Base-by-base conservation (phyloP, 2,888 invertebrate species). In the Tenthredo notha region DNA sequence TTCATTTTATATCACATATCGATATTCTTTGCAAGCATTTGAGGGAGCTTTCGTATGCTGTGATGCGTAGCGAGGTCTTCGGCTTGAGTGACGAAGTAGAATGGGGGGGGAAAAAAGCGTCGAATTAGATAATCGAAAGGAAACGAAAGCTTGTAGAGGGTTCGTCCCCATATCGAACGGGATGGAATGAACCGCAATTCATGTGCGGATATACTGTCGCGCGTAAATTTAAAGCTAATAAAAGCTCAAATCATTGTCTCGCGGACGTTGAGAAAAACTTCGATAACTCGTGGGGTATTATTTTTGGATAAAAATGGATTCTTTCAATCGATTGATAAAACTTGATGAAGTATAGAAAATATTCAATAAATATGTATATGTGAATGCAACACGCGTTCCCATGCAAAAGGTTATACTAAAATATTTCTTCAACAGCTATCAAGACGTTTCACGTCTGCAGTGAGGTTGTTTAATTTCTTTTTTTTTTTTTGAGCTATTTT, bases 61-160 rank as follows among this genome's bases (percentile, higher is more conserved):
- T 70, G 37, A 70, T n/a, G 70, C 70, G 70, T 70, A 37, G 37
- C n/a, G 37, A 70, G 37, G 6, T 70, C n/a, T 70, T 70, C 37
- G 70, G 70, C 70, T 70, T 70, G 70, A 70, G 18, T 70, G 70
- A 70, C 70, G 70, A 18, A 37, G 33, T 0, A 37, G 37, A 70
- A 70, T 70, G 37, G 70, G 70, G 70, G 37, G 33, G 70, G 37
- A 4, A 37, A 70, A 70, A 70, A 37, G 37, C 70, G 70, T 70
- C 70, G 70, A 70, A 70, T 70, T 70, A 70, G 70, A 70, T 70
- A 70, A 70, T 70, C 70, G 70, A 70, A 70, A 40, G 70, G 70
- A 70, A 70, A 33, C 70, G 70, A 29, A 70, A 70, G 70, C 70
- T 33, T 61, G 25, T 61, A 61, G 61, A 61, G 61, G 61, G 61